These are phyloP conservation scores for Coreoperca whiteheadi DNA, from an alignment of 2,113 vertebrate species.

Conservation along the genomic window DNA sequence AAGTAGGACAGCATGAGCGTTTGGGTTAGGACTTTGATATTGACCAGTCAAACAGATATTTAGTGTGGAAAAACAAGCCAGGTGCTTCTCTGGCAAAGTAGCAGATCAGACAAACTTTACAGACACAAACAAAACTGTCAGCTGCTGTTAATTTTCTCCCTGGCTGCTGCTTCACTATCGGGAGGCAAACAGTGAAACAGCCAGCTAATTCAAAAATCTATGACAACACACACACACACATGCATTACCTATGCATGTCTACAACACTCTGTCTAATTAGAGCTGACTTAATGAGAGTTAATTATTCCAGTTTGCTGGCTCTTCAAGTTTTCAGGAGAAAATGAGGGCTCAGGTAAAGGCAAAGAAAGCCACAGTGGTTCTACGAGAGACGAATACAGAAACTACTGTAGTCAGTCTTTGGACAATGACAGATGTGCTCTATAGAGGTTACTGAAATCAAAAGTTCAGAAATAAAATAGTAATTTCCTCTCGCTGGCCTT, in stretches of 20 bases:
- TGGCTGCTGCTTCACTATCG: background rate
- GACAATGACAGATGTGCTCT: conserved; percentile 56
- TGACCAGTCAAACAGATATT: conserved; percentile 1
- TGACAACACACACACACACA: conserved; percentile 14
- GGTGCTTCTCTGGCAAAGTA: conserved; percentile 3
- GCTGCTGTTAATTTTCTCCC: conserved; percentile 33
- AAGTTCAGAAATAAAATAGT: conserved; percentile 35
- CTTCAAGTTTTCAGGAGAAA: conserved; percentile 40
- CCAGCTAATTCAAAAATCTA: conserved; percentile 16
- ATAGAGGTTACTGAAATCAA: conserved; percentile 24
- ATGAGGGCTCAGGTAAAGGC: background rate
- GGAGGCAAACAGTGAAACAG: conserved; percentile 25
- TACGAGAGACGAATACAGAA: conserved; percentile 24
- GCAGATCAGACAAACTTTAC: conserved; percentile 24
- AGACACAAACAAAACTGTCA: conserved; percentile 28
- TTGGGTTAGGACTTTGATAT: background rate
- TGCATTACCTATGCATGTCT: background rate
- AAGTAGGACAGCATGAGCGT: background rate
- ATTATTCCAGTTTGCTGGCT: conserved; percentile 49
- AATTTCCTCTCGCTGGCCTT: conserved; percentile 40
- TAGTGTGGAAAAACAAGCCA: background rate
- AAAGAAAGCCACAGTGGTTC: background rate
- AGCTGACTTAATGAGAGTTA: conserved; percentile 44
- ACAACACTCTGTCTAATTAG: conserved; percentile 35
- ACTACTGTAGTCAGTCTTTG: background rate